These are phyloP conservation scores for Mixornis gularis DNA, from an alignment of 2,113 vertebrate genomes.

Conservation along the genomic window DNA sequence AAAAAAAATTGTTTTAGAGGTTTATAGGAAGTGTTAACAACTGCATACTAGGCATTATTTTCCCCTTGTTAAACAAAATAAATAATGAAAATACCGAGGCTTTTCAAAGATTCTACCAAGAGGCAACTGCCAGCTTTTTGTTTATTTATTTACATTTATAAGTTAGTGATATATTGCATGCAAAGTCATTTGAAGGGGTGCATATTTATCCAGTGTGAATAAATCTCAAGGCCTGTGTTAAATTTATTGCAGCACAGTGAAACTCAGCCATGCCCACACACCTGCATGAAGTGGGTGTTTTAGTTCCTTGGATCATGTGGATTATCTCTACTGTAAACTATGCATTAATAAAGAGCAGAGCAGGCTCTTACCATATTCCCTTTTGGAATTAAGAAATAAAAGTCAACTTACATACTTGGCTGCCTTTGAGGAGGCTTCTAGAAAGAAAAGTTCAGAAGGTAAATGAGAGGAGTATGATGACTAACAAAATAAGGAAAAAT, in stretches of 20 bases:
- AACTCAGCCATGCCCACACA: conserved; percentile 12
- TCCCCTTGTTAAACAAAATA: background rate
- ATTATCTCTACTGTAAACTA: conserved; percentile 9
- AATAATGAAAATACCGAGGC: background rate
- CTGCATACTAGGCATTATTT: background rate
- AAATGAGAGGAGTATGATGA: background rate
- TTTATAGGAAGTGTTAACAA: conserved; percentile 21
- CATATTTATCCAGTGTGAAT: background rate
- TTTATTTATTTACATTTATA: conserved; percentile 20
- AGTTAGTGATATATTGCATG: background rate
- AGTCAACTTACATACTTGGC: background rate
- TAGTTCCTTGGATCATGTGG: background rate
- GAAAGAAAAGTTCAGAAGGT: background rate
- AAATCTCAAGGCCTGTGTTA: background rate
- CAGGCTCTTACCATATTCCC: background rate
- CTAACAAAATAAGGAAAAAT: background rate
- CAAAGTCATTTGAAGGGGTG: conserved; percentile 1
- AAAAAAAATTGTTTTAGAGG: background rate
- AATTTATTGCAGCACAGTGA: background rate
- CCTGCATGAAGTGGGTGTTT: conserved; percentile 31
- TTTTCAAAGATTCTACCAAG: background rate
- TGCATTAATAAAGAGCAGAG: background rate
- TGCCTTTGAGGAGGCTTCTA: conserved; percentile 3
- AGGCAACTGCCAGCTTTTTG: background rate
- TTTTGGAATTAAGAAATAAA: conserved; percentile 1